Conservation (phyloP, 2,888 invertebrate species). For the Vannuccia rotundouncinata region DNA sequence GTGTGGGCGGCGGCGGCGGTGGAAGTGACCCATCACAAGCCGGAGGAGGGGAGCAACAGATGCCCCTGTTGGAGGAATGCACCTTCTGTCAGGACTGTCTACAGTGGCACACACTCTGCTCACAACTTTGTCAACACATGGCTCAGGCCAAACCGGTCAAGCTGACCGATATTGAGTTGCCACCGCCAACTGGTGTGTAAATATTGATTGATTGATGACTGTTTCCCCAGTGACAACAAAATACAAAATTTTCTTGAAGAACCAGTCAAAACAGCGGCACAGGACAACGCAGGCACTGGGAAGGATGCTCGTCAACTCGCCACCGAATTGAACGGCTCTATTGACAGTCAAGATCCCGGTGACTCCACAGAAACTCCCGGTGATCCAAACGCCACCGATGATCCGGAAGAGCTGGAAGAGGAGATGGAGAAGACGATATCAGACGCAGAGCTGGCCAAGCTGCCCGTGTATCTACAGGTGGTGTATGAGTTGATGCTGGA, state of each 20-base stretch:
- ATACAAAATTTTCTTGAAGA: no score
- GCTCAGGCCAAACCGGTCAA: conserved; percentile 50
- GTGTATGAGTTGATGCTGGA: conserved; percentile 73
- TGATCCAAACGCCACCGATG: neutral
- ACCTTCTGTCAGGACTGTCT: conserved; percentile 78
- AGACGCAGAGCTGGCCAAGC: conserved; percentile 38
- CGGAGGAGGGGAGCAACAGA: neutral
- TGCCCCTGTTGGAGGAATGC: conserved; percentile 63
- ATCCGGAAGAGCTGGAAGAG: conserved; percentile 44
- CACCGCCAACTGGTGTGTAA: no score
- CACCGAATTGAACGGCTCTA: neutral
- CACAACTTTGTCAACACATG: conserved; percentile 48
- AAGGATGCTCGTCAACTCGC: no score
- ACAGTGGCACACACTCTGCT: conserved; percentile 27
- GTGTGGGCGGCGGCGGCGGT: neutral
- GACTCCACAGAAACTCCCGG: neutral
- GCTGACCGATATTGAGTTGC: conserved; percentile 52
- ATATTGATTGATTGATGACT: no score
- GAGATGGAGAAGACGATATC: conserved; percentile 34
- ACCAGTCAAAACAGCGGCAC: neutral
- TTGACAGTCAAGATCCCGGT: neutral
- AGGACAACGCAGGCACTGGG: no score
- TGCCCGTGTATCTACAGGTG: conserved; percentile 57
- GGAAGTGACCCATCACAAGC: no score
- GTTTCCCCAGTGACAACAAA: no score